These are phyloP conservation scores for Erpetoichthys calabaricus DNA, from an alignment of 2,797 vertebrate genomes.

Conservation along the genomic window DNA sequence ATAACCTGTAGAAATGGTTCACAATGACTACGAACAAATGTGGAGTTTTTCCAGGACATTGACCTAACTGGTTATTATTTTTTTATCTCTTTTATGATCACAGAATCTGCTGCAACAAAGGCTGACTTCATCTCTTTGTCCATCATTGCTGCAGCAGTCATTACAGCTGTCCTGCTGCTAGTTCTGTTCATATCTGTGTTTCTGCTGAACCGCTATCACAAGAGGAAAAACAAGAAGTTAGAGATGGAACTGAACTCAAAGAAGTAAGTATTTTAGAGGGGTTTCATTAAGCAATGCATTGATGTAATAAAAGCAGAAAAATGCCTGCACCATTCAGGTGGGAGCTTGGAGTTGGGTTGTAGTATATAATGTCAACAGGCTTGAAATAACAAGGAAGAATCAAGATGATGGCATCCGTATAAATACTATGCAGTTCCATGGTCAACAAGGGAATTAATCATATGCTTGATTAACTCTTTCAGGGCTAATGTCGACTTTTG, in stretches of 20 bases:
- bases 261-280: slow-evolving; percentile 46
- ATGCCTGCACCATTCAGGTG: not conserved
- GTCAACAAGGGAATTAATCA: too few species aligned
- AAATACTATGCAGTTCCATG: too few species aligned
- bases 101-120: slow-evolving; percentile 15
- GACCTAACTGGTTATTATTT: too few species aligned
- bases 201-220: slow-evolving; percentile 65
- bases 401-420: too few species aligned
- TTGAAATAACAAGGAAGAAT: too few species aligned
- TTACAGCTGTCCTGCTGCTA: slow-evolving; percentile 50
- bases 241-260: slow-evolving; percentile 48
- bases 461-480: too few species aligned
- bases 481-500: too few species aligned
- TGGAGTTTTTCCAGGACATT: too few species aligned
- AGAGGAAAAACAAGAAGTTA: slow-evolving; percentile 63
- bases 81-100: not conserved
- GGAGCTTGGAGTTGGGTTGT: not conserved
- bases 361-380: not conserved
- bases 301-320: not conserved
- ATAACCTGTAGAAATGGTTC: too few species aligned
- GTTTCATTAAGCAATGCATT: not conserved
- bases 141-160: slow-evolving; percentile 54
- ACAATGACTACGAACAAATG: too few species aligned
- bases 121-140: slow-evolving; percentile 39
- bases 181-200: slow-evolving; percentile 57